Evolutionary conservation across 2,797 vertebrate genomes (phyloP), one percentile per base, ranked within the genome.

Genomic region (Pogonophryne albipinna): DNA sequence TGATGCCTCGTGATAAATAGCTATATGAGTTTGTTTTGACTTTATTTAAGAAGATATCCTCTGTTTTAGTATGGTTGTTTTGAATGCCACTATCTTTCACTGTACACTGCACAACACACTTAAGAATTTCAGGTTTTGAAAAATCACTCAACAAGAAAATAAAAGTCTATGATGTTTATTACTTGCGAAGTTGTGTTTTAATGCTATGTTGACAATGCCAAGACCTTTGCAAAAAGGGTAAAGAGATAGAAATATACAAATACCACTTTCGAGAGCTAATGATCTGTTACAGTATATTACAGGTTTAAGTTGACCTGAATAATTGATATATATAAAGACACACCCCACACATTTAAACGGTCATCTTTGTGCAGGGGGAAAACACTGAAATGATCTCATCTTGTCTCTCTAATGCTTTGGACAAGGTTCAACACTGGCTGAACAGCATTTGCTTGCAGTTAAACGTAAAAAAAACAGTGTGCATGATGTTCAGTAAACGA

Each of bases 1-100:
- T n/a, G 23, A 66, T 71, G 76, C 66, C 20, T 58, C 19, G 38
- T 82, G 68, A 79, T 85, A 73, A 78, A 89, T 61, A 60, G 66
- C 58, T 66, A 1, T 31, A 38, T 17, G 41, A 66, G 45, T 77
- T 76, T 70, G 56, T 59, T 74, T 76, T 71, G 79, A 83, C 67
- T 72, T 68, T 23, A 41, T 58, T 49, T 73, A 62, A 31, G 76
- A 7, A 74, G 50, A 79, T 72, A 56, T 51, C 50, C n/a, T 59
- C 27, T 10, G 38, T 66, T 76, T 10, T 38, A 62, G 71, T 51
- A 4, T 8, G 17, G 27, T 16, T 57, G 72, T n/a, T 73, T 47
- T 1, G 1, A 49, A 57, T 27, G 66, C 49, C 55, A 46, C 31
- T 49, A 17, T 63, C 31, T 66, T 64, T 47, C 67, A 58, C 47